Percentiles rank a stretch among this genome's conserved stretches.
Conservation (phyloP, 64 coral and sea anemone species). For the Actinia equina region DNA sequence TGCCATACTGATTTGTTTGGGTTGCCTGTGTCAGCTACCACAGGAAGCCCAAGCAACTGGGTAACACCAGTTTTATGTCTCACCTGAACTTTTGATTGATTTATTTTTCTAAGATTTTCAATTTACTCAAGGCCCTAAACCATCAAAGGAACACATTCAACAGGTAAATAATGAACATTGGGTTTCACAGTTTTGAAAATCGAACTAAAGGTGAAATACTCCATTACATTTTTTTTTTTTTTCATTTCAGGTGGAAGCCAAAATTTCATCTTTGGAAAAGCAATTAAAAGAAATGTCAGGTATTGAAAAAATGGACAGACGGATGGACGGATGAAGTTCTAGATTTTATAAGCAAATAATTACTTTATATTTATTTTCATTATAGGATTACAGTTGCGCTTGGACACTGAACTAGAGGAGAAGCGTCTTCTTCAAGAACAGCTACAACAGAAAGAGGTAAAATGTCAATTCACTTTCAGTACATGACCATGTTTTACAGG, state of each 20-base stretch:
- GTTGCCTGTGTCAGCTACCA: neutral
- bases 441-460: constrained; percentile 64
- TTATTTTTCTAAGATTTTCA: neutral
- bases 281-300: constrained; percentile 71
- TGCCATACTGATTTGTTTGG: neutral
- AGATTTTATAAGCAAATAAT: too few species aligned
- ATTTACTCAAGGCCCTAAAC: neutral
- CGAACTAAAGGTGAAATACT: too few species aligned
- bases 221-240: neutral
- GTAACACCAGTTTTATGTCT: neutral
- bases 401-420: constrained; percentile 91
- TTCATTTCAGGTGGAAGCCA: constrained; percentile 55
- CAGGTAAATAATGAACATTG: neutral
- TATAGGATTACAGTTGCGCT: constrained; percentile 68
- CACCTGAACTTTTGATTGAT: neutral
- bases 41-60: neutral
- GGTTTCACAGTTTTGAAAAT: neutral
- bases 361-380: neutral
- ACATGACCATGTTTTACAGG: too few species aligned
- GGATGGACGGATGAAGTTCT: too few species aligned
- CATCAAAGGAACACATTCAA: neutral
- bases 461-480: neutral
- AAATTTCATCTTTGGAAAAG: constrained; percentile 55
- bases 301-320: neutral
- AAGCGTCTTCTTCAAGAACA: constrained; percentile 93